Conservation (phyloP, 2,888 invertebrate genomes). For the Phalera bucephala region DNA sequence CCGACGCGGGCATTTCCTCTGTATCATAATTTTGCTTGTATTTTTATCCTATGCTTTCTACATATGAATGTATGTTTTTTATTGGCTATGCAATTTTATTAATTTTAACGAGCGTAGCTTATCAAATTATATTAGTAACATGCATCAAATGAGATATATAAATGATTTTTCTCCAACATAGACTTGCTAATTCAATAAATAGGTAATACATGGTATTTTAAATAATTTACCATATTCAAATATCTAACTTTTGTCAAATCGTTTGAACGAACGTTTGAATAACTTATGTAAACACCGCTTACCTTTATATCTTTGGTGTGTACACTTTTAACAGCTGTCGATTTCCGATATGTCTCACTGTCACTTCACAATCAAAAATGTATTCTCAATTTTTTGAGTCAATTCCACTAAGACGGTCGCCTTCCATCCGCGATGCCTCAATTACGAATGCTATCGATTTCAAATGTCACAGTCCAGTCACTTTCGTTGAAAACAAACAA, state of each 20-base stretch:
- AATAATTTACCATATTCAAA: constrained; percentile 12
- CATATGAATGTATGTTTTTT: too few species aligned
- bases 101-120: too few species aligned
- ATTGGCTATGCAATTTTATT: too few species aligned
- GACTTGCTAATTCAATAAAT: constrained; percentile 10
- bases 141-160: too few species aligned
- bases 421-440: constrained; percentile 45
- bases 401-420: constrained; percentile 51
- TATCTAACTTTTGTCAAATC: constrained; percentile 12
- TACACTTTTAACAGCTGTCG: constrained; percentile 34
- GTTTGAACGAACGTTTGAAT: constrained; percentile 20
- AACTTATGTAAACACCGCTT: constrained; percentile 38
- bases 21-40: too few species aligned
- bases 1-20: not conserved
- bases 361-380: constrained; percentile 61
- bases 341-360: constrained; percentile 64
- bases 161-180: too few species aligned
- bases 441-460: constrained; percentile 61
- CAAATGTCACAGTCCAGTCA: constrained; percentile 73
- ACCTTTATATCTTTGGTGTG: constrained; percentile 77
- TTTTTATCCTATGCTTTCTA: too few species aligned
- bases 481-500: constrained; percentile 68
- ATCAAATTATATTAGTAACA: too few species aligned
- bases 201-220: constrained; percentile 10
- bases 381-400: constrained; percentile 42